A percentile compares a stretch with the other conserved stretches of the same genome.
These are phyloP conservation scores for Silurus glanis DNA, from an alignment of 2,113 vertebrate species.

Conservation along the genomic window DNA sequence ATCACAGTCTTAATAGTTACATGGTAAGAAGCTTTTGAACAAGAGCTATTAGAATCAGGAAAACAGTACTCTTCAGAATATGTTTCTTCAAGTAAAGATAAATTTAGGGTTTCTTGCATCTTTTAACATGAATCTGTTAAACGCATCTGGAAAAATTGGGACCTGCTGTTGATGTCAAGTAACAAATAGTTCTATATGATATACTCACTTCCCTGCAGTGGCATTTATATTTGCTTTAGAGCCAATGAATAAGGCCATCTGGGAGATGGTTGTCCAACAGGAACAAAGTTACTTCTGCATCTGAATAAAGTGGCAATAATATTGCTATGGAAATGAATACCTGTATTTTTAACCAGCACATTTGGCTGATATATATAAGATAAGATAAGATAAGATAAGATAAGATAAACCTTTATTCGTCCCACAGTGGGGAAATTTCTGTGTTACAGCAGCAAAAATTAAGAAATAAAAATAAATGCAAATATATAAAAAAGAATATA, in stretches of 20 bases:
- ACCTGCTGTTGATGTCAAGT: constrained; percentile 8
- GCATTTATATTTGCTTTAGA: background rate
- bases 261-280: background rate
- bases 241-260: background rate
- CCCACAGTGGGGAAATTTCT: no score
- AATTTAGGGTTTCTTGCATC: constrained; percentile 27
- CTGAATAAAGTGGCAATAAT: background rate
- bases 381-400: no score
- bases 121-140: background rate
- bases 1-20: constrained; percentile 48
- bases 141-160: background rate
- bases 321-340: background rate
- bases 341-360: background rate
- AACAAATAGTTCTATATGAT: background rate
- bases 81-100: constrained; percentile 4
- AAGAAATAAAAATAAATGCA: no score
- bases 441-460: no score
- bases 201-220: background rate
- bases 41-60: constrained; percentile 61
- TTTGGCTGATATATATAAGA: background rate
- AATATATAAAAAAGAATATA: no score
- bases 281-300: background rate
- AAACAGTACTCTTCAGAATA: constrained; percentile 58
- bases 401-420: no score
- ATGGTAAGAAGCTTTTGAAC: constrained; percentile 55